A percentile compares a stretch with the other conserved stretches of the same genome.
phyloP scores from a whole-genome alignment of 2,888 invertebrate genomes.

The Lypha dubia region DNA sequence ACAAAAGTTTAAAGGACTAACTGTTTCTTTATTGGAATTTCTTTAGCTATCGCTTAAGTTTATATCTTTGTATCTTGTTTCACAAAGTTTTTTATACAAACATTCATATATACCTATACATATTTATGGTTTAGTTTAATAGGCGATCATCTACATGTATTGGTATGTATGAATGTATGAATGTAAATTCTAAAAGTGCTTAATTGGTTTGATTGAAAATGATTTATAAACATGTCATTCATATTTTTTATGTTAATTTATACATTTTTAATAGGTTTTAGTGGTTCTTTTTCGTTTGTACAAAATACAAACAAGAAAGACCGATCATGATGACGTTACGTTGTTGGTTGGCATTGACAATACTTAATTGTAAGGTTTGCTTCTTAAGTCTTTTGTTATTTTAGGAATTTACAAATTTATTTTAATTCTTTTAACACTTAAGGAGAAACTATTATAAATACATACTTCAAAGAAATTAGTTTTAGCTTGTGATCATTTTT shows the following conservation, averaged over 20 bases:
- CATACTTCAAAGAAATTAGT: not conserved
- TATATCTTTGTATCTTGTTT: not conserved
- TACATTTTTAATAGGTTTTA: not conserved
- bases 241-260: constrained; percentile 23
- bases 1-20: constrained; percentile 36
- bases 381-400: constrained; percentile 56
- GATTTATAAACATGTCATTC: not conserved
- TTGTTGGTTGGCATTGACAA: not conserved
- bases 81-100: no score
- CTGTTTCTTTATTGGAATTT: constrained; percentile 28
- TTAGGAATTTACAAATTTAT: constrained; percentile 9
- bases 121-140: constrained; percentile 8
- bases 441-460: constrained; percentile 20
- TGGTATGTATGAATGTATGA: not conserved
- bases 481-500: not conserved
- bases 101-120: not conserved
- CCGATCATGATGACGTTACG: not conserved
- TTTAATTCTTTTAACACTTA: constrained; percentile 15
- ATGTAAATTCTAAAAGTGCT: constrained; percentile 1
- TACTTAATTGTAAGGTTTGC: constrained; percentile 15
- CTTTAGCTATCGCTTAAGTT: not conserved
- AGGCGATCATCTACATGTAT: constrained; percentile 8
- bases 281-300: constrained; percentile 3
- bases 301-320: constrained; percentile 1
- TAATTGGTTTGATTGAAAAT: constrained; percentile 13